Evolutionary conservation across 2,113 vertebrate species (phyloP), one percentile per base, ranked within the genome.

Genomic region (Phylloscopus trochilus): DNA sequence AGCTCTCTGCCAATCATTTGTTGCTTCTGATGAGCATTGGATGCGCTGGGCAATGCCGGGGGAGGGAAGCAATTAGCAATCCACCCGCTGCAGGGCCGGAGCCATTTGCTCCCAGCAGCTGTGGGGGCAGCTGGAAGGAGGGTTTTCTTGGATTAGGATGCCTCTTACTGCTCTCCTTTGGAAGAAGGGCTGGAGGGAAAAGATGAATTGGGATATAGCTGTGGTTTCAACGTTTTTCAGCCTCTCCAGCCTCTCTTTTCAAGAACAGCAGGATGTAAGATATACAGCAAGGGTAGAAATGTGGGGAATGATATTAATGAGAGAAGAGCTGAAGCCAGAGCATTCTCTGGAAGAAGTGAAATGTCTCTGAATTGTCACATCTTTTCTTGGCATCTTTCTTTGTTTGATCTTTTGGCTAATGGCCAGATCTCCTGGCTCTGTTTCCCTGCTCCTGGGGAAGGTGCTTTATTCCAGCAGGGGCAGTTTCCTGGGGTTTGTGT

Each of bases 1-100:
- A 93, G 89, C 92, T 91, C 77, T 56, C 53, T 95, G 88, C 80
- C 74, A 56, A 44, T 70, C 66, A 9, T 47, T 92, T 56, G 41
- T 12, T 68, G 3, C 43, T 59, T 24, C 53, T 52, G 77, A 62
- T 6, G 12, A 8, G 68, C 81, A 47, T 1, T 47, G 55, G 82
- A 77, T 53, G 64, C 20, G 13, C 13, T n/a, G 67, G 88, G 78
- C 44, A 62, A 3, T n/a, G 31, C 92, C 16, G 1, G 31, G 37
- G 67, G 56, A 91, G 75, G 21, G 75, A 62, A 93, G 51, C 43
- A 78, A 83, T 85, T 68, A 91, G 31, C 64, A 60, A 70, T 56
- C 13, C 10, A 60, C 33, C 35, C 0, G 0, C 23, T 39, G 14
- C 35, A 52, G 55, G 55, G 59, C 20, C 43, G 69, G 47, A 87